Evolutionary conservation across 2,113 vertebrate species (phyloP).

Genomic region (Dendropsophus ebraccatus): DNA sequence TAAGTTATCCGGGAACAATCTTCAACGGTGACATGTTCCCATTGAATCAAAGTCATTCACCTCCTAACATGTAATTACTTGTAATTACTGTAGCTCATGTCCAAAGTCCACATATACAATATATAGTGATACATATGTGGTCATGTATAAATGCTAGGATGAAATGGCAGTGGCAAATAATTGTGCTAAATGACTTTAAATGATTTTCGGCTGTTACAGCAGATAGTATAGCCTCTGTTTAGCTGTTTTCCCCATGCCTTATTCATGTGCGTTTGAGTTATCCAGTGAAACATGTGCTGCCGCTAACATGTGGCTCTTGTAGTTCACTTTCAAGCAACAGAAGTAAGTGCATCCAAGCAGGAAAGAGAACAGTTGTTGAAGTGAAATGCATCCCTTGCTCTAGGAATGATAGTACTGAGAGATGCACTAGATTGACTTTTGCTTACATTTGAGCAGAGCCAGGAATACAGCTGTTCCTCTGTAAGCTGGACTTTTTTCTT

Average conservation of each 20-base stretch:
- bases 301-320: conserved; percentile 61
- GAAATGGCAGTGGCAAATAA: not conserved
- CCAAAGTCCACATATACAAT: no score
- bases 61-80: no score
- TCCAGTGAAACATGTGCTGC: conserved; percentile 61
- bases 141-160: not conserved
- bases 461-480: conserved; percentile 35
- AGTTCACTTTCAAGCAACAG: conserved; percentile 64
- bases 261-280: conserved; percentile 35
- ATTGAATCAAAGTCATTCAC: no score
- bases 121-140: not conserved
- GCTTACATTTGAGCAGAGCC: conserved; percentile 56
- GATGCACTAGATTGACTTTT: conserved; percentile 67
- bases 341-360: conserved; percentile 67
- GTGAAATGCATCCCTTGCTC: conserved; percentile 66
- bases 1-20: no score
- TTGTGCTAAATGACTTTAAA: not conserved
- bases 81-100: no score
- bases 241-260: conserved; percentile 4
- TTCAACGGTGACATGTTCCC: no score
- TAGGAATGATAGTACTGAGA: conserved; percentile 63
- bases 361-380: conserved; percentile 69
- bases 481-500: not conserved
- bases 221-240: not conserved
- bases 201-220: not conserved